These are phyloP conservation scores for Trichogramma evanescens DNA, from an alignment of 2,888 invertebrate genomes.

Conservation along the genomic window DNA sequence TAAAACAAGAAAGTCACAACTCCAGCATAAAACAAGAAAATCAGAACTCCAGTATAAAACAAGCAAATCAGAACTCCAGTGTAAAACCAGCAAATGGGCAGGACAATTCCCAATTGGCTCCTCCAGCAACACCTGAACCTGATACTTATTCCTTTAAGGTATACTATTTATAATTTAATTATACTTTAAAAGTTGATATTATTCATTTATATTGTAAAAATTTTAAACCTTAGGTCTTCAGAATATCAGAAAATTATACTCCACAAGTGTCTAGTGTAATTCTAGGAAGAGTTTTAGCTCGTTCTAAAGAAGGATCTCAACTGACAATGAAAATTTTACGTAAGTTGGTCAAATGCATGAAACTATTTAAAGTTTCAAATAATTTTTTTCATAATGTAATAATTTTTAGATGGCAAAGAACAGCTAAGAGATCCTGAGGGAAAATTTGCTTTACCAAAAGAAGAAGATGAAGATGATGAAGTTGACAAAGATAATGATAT, in stretches of 20 bases:
- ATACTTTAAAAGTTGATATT: background rate
- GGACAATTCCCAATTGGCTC: no score
- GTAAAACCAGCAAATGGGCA: no score
- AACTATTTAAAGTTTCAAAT: background rate
- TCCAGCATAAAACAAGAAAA: no score
- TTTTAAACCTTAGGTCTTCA: slow-evolving; percentile 37
- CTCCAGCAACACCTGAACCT: background rate
- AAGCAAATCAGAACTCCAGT: no score
- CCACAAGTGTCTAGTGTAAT: slow-evolving; percentile 44
- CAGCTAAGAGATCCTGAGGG: slow-evolving; percentile 39
- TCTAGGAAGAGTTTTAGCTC: slow-evolving; percentile 35
- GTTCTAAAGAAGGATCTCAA: slow-evolving; percentile 19
- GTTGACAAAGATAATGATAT: slow-evolving; percentile 6
- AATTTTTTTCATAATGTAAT: background rate
- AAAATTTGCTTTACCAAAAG: slow-evolving; percentile 39
- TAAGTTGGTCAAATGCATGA: slow-evolving; percentile 22
- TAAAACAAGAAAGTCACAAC: no score
- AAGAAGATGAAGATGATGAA: slow-evolving; percentile 19
- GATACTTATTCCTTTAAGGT: slow-evolving; percentile 33
- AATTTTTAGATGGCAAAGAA: slow-evolving; percentile 37
- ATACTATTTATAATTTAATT: slow-evolving; percentile 5
- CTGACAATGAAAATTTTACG: slow-evolving; percentile 33
- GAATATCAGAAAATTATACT: slow-evolving; percentile 42
- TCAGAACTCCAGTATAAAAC: no score
- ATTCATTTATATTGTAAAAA: slow-evolving; percentile 14